Percentiles rank a stretch among this genome's conserved stretches.
Conservation (phyloP, 2,113 vertebrate genomes). For the Ellobius talpinus region DNA sequence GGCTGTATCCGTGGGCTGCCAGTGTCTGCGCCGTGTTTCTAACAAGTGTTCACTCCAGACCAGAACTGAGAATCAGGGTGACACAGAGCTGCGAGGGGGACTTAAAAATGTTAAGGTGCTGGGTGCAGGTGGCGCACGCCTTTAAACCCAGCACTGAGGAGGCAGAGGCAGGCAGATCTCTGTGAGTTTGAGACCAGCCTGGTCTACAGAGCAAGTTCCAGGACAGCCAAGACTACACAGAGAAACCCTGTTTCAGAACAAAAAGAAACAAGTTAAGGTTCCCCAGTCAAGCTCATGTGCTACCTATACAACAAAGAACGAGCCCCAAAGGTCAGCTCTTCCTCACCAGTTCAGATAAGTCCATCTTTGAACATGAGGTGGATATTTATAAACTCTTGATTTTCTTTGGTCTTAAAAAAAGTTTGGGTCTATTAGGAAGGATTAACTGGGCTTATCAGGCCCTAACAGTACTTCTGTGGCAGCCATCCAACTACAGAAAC, state of each 20-base stretch:
- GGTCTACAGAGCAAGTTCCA: too few relatives aligned
- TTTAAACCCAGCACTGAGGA: too few relatives aligned
- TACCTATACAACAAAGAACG: not conserved
- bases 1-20: not conserved
- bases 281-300: not conserved
- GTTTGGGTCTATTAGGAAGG: not conserved
- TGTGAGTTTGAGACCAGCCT: too few relatives aligned
- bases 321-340: not conserved
- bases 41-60: not conserved
- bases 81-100: not conserved
- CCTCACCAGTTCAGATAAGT: not conserved
- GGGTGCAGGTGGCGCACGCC: too few relatives aligned
- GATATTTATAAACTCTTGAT: not conserved
- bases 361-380: not conserved
- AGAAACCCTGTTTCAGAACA: too few relatives aligned
- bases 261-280: not conserved
- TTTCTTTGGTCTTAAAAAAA: not conserved
- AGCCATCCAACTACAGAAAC: not conserved
- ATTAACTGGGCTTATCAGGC: not conserved
- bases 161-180: too few relatives aligned
- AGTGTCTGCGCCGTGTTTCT: accelerated
- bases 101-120: not conserved
- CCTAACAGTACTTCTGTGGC: not conserved
- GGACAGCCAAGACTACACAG: too few relatives aligned
- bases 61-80: not conserved